Evolutionary conservation across 2,113 vertebrate genomes (phyloP), one percentile per base, ranked within the genome.

Genomic region (Pterophyllum scalare): DNA sequence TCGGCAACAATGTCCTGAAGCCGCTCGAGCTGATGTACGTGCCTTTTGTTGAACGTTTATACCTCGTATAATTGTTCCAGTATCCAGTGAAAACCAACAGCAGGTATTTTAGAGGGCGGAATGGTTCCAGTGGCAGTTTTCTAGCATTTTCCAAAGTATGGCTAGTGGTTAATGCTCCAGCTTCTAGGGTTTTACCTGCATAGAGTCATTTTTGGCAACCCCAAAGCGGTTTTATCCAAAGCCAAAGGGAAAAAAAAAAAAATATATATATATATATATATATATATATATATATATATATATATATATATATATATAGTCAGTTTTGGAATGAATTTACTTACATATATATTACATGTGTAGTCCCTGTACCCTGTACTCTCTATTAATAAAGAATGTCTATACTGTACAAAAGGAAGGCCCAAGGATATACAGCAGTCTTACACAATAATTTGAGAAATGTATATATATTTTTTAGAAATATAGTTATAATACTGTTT

Each of bases 1-100:
- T 84, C 8, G 22, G 52, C 67, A 84, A 28, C 59, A 46, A 43
- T 75, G 35, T 82, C 86, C 60, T 77, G 75, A 85, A 46, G 52
- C 74, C 33, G 67, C 59, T 33, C 17, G 9, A 85, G 62, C 65
- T 31, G 40, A 38, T 60, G 49, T 26, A 64, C 31, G 15, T 79
- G 12, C 4, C 54, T 52, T 52, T 49, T 56, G 3, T 60, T 22
- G 22, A 13, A 61, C 24, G 8, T 31, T 12, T 19, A 9, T 14
- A 33, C 3, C 3, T 20, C 7, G 3, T 72, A 49, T 77, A 33
- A 5, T 3, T 2, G 20, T 5, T 80, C 78, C 26, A 15, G 24
- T 58, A 52, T 70, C 22, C 13, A 62, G 8, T 40, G 8, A 12
- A 31, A 19, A 33, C 40, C 43, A 0, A 6, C 61, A 67, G 15